Base-by-base conservation (phyloP, 2,113 vertebrate genomes). In the Elachura formosa region DNA sequence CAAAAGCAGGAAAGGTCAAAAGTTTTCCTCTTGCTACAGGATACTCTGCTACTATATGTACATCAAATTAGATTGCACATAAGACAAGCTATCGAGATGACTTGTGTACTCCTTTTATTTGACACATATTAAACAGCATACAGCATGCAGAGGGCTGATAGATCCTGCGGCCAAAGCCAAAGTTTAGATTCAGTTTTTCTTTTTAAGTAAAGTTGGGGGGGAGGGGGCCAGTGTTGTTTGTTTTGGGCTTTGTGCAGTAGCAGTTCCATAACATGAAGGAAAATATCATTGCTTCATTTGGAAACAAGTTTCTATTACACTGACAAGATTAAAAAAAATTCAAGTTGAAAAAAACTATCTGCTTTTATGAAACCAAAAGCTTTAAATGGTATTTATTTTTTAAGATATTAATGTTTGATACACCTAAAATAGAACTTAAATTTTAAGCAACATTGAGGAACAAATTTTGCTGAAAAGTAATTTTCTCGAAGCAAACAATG, bases 1-100 rank as follows among this genome's bases (percentile, higher is more conserved):
- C 67, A 93, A 94, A 94, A 88, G 92, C 74, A 93, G 82, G 46
- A 96, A 93, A 96, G 93, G 94, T 95, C 94, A 96, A 93, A 94
- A 95, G 94, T 95, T 96, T 93, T 92, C 85, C 66, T 94, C 85
- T 95, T 96, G 87, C 88, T 95, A 96, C 94, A 95, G 94, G 85
- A 93, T 92, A 88, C 82, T 93, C 29, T 86, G 58, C 79, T 93
- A 58, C 63, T 66, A 23, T 66, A n/a, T n/a, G 76, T 85, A 73
- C 67, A 83, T 94, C 84, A 82, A 89, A 93, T 76, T 73, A 82
- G 66, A 73, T 91, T 94, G 87, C 78, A 82, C 26, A 9, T 84
- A 72, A 0, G 9, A 94, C 74, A 87, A 79, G 36, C 69, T 82
- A 40, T 12, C 2, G 81, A 75, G 31, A 62, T 76, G 84, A 64